phyloP scores from a whole-genome alignment of 2,888 invertebrate species.

The Euplexia lucipara region DNA sequence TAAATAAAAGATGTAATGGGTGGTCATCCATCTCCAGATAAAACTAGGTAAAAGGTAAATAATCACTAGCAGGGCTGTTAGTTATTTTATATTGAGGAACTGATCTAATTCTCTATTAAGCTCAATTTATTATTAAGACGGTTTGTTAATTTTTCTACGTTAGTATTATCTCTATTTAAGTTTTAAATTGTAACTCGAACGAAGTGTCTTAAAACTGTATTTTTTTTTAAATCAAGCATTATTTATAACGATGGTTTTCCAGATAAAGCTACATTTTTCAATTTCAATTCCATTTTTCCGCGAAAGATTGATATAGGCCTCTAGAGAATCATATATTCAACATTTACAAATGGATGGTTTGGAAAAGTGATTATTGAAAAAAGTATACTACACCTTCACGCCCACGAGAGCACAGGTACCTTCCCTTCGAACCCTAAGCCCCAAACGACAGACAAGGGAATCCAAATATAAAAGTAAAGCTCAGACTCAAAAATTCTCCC shows the following conservation, averaged over 20 bases:
- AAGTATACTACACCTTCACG: constrained; percentile 28
- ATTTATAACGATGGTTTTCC: too few relatives aligned
- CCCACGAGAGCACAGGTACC: constrained; percentile 19
- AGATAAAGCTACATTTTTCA: too few relatives aligned
- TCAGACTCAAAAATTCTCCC: constrained; percentile 22
- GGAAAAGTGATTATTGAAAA: constrained; percentile 49
- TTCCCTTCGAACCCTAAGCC: constrained; percentile 26
- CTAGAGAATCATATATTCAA: constrained; percentile 31
- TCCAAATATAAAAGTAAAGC: constrained; percentile 35
- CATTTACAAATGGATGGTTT: constrained; percentile 36
- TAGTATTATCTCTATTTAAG: not conserved
- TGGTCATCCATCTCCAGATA: too few relatives aligned
- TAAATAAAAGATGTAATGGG: too few relatives aligned
- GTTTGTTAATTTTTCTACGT: not conserved
- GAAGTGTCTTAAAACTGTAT: too few relatives aligned
- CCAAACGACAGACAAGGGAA: constrained; percentile 42
- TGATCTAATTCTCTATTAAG: too few relatives aligned
- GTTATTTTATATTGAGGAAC: too few relatives aligned
- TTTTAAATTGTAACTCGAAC: too few relatives aligned
- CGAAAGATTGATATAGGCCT: constrained; percentile 16
- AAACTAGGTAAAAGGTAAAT: too few relatives aligned
- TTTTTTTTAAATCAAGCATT: not conserved
- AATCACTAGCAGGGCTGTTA: too few relatives aligned
- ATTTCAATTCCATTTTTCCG: not conserved
- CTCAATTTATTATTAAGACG: too few relatives aligned